A percentile compares a stretch with the other conserved stretches of the same genome.
Conservation (phyloP, 2,113 vertebrate species). For the Leiothrix lutea region DNA sequence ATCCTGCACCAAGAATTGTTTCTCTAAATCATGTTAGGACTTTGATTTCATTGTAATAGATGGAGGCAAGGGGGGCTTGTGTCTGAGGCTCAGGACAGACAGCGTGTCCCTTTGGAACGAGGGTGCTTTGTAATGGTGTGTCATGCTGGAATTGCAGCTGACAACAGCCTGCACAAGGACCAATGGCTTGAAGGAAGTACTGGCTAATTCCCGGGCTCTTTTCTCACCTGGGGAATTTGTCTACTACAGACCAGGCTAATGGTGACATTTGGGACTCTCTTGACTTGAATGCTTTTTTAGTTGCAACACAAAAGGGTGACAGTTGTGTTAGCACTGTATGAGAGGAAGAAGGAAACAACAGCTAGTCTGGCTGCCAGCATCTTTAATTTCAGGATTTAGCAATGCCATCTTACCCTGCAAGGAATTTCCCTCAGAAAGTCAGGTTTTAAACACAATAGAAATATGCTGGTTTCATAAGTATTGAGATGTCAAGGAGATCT, state of each 20-base stretch:
- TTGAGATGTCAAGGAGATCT: background rate
- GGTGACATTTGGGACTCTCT: background rate
- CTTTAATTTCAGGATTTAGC: background rate
- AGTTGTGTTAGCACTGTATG: background rate
- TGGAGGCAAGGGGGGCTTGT: background rate
- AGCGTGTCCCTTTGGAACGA: background rate
- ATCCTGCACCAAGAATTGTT: constrained; percentile 52
- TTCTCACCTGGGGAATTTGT: background rate
- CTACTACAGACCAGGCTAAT: background rate
- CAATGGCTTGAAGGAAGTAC: background rate
- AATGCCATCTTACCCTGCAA: background rate
- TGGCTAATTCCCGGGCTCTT: background rate
- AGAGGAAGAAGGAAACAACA: background rate
- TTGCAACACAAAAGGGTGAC: background rate
- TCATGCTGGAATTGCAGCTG: constrained; percentile 6
- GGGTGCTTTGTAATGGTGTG: background rate
- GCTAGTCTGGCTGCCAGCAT: background rate
- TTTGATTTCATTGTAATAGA: constrained; percentile 36
- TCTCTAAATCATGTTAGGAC: constrained; percentile 38
- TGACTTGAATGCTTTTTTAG: background rate
- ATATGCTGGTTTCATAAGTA: background rate
- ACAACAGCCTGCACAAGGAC: background rate
- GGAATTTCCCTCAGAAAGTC: background rate
- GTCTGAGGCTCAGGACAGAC: background rate
- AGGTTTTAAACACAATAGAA: background rate